Evolutionary conservation across 2,113 vertebrate genomes (phyloP).

Genomic region (Oreochromis tanganicae): DNA sequence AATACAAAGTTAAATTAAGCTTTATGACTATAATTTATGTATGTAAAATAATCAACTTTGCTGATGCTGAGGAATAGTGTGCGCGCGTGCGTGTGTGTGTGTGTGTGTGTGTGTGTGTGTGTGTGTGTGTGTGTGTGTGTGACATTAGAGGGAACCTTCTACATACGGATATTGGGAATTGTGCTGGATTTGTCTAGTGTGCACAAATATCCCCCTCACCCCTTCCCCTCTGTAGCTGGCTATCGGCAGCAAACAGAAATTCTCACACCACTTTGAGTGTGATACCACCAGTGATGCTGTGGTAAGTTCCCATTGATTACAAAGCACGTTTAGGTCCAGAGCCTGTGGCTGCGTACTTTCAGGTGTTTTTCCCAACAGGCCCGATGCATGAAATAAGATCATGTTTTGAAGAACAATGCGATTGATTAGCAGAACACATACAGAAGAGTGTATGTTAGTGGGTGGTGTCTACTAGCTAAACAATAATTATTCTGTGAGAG

Average conservation of each 20-base stretch:
- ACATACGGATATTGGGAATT: slow-evolving; percentile 20
- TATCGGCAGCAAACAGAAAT: slow-evolving; percentile 11
- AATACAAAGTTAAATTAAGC: not conserved
- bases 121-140: not conserved
- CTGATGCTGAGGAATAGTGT: not conserved
- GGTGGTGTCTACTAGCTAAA: not conserved
- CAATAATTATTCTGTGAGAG: not conserved
- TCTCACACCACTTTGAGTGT: slow-evolving; percentile 13
- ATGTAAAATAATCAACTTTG: not conserved
- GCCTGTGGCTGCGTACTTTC: not conserved
- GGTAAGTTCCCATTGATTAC: slow-evolving; percentile 21
- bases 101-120: slow-evolving; percentile 7
- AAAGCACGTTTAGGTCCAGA: not conserved
- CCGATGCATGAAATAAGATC: not conserved
- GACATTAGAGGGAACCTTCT: slow-evolving; percentile 32
- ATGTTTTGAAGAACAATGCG: not conserved
- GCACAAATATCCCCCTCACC: not conserved
- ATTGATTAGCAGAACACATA: not conserved
- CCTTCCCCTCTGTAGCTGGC: not conserved
- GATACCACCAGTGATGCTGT: not conserved
- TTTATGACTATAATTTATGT: not conserved
- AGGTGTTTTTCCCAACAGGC: not conserved
- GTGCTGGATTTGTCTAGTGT: not conserved
- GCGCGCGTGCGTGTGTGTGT: no score
- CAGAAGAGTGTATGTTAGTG: not conserved